Evolutionary conservation across 92 coral and sea anemone genomes (phyloP), one percentile per base, ranked within the genome.

Genomic region (Pocillopora meandrina): DNA sequence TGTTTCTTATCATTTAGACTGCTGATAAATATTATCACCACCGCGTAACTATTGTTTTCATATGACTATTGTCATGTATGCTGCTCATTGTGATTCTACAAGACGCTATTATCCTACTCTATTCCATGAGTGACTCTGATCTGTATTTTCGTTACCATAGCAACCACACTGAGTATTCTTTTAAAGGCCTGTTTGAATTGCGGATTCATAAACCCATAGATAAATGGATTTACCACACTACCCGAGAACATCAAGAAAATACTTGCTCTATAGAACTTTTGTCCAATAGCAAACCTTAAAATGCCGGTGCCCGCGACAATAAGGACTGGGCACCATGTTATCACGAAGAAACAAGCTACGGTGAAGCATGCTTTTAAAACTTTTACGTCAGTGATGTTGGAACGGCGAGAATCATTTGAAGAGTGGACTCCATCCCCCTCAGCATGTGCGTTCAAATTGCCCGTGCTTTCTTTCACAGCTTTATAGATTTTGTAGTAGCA

Each of bases 131-230:
- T 42, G 10, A 49, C 61, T 73, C 17, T 12, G 62, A 49, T 1
- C 20, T 16, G 56, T 21, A 49, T 19, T 49, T 49, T 73, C 77
- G 61, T 73, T 73, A 61, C 77, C 61, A 73, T 52, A 10, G 10
- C 77, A 61, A 73, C 77, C 77, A 20, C 60, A 73, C 78, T 63
- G 21, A 89, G 56, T 55, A 57, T 87, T 56, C 52, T 69, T 10
- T 12, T n/a, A 47, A 91, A 85, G 3, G 88, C 92, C 1, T 73
- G 63, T 65, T 87, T 70, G 59, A 91, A 72, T 79, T 85, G 90
- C 47, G 94, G 90, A 52, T 89, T 91, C 69, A 87, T 90, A 33
- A 85, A 65, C 23, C 94, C 94, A 58, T 91, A 91, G 13, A 88
- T 88, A 56, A 91, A 47, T 33, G 92, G 86, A 65, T 91, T 91